Conservation (phyloP, 1,140 invertebrate species). For the Ganaspis sp. region DNA sequence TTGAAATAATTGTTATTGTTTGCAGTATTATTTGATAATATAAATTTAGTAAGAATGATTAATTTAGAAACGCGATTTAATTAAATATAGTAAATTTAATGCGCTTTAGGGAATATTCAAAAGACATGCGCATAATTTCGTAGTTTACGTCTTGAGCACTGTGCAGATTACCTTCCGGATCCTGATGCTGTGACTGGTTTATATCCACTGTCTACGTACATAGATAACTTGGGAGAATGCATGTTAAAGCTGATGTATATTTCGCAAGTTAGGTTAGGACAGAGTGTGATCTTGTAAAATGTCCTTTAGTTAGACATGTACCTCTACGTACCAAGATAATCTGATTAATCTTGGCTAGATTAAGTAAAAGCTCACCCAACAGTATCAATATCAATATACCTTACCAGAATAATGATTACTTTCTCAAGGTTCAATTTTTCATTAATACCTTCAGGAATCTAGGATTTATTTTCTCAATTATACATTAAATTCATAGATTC, state of each 20-base stretch:
- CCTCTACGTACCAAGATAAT: too few relatives aligned
- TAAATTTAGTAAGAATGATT: too few relatives aligned
- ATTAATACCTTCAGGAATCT: background rate
- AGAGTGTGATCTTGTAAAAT: background rate
- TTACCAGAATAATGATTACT: background rate
- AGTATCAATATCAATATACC: too few relatives aligned
- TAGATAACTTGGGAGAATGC: background rate
- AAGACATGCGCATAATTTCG: background rate
- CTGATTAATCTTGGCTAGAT: background rate
- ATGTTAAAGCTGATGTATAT: slow-evolving; percentile 1
- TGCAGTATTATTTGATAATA: too few relatives aligned
- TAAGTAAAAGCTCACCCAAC: background rate
- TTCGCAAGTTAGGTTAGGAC: background rate
- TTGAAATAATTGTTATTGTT: too few relatives aligned
- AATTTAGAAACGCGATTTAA: too few relatives aligned
- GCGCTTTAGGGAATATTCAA: background rate
- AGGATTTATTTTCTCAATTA: too few relatives aligned
- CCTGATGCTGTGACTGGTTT: background rate
- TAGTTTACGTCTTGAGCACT: slow-evolving; percentile 2
- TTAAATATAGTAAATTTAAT: too few relatives aligned
- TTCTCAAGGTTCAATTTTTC: background rate
- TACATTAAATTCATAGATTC: too few relatives aligned
- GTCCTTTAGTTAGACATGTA: too few relatives aligned
- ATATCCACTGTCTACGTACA: background rate
- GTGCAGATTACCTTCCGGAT: slow-evolving; percentile 7